Percentiles rank a stretch among this genome's conserved stretches.
phyloP scores from a whole-genome alignment of 35 echinoderm and acorn worm species.

The Heliocidaris tuberculata region DNA sequence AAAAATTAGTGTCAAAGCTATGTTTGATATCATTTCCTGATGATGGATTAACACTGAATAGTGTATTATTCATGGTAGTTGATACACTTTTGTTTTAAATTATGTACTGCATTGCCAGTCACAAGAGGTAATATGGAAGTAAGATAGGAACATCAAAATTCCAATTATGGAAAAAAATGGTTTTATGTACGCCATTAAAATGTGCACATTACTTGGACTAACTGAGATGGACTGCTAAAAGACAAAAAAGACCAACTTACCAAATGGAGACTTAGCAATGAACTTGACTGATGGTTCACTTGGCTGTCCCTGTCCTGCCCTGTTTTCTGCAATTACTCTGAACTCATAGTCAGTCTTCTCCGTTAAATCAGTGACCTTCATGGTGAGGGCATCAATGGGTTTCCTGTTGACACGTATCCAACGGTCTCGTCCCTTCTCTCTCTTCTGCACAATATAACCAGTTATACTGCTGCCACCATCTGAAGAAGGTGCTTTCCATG shows the following conservation, averaged over 20 bases:
- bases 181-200: background rate
- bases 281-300: slow-evolving; percentile 74
- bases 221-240: background rate
- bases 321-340: slow-evolving; percentile 83
- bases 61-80: background rate
- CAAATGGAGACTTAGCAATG: slow-evolving; percentile 85
- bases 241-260: slow-evolving; percentile 61
- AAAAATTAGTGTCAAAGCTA: background rate
- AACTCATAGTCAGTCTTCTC: slow-evolving; percentile 62
- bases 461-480: slow-evolving; percentile 81
- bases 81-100: background rate
- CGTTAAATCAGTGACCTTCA: slow-evolving; percentile 63
- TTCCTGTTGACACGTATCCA: slow-evolving; percentile 59
- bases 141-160: background rate
- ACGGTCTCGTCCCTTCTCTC: slow-evolving; percentile 46
- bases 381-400: slow-evolving; percentile 30
- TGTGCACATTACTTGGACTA: background rate
- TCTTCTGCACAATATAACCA: slow-evolving; percentile 75
- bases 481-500: slow-evolving; percentile 69
- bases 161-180: too few relatives aligned
- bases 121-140: background rate
- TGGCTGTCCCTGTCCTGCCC: slow-evolving; percentile 60
- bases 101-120: background rate
- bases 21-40: background rate
- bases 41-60: background rate